These are phyloP conservation scores for Silurus aristotelis DNA, from an alignment of 2,797 vertebrate genomes.

Conservation along the genomic window DNA sequence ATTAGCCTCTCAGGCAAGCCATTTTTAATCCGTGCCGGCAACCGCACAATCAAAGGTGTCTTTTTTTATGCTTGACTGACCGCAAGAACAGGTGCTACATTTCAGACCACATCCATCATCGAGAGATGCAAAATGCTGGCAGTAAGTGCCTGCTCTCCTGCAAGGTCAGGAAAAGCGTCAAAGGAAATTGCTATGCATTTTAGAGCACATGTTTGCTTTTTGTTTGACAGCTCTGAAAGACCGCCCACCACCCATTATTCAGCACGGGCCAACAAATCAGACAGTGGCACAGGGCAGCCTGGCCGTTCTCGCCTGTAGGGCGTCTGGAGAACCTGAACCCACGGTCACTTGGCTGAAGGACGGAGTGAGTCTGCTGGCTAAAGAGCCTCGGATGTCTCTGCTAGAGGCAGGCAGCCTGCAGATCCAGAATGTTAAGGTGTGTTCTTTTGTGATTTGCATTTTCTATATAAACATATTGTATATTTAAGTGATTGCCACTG, in stretches of 20 bases:
- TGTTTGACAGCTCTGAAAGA: conserved; percentile 73
- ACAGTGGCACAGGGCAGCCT: conserved; percentile 88
- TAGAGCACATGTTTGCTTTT: conserved; percentile 23
- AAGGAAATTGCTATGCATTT: conserved; percentile 12
- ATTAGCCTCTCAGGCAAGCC: conserved; percentile 74
- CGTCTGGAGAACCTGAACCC: conserved; percentile 93
- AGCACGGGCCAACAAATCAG: conserved; percentile 95
- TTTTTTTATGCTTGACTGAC: conserved; percentile 53
- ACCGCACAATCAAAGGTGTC: conserved; percentile 53
- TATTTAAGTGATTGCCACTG: no score
- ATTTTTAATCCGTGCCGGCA: conserved; percentile 75
- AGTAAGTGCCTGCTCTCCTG: background rate
- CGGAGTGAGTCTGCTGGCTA: conserved; percentile 90
- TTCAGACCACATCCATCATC: conserved; percentile 64
- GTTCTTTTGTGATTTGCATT: conserved; percentile 9
- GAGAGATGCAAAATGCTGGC: conserved; percentile 42
- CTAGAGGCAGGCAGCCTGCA: conserved; percentile 93
- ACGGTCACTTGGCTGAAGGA: conserved; percentile 97
- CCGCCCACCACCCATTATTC: conserved; percentile 95
- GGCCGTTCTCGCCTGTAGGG: conserved; percentile 92
- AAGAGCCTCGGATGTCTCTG: conserved; percentile 90
- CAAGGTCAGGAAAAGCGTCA: conserved; percentile 35
- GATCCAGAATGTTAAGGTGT: conserved; percentile 78
- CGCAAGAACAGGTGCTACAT: conserved; percentile 64
- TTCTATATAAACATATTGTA: background rate